A percentile compares a stretch with the other conserved stretches of the same genome.
These are phyloP conservation scores for Mesorhabditis spiculigera DNA, from an alignment of 2,888 invertebrate genomes.

Conservation along the genomic window DNA sequence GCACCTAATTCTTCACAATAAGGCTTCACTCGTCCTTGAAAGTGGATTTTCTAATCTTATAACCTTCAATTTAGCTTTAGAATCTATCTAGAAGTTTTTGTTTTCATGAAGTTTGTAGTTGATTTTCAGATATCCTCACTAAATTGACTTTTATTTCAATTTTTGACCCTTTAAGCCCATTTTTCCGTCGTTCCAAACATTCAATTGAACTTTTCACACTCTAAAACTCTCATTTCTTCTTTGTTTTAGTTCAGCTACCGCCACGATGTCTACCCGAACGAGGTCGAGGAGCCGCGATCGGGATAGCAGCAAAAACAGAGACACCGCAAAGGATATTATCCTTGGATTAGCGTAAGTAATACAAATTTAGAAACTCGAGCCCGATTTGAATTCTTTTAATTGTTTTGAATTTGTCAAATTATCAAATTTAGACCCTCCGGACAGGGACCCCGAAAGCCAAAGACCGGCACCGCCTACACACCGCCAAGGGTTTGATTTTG, in stretches of 20 bases:
- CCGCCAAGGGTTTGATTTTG: conserved; percentile 29
- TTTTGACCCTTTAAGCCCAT: neutral
- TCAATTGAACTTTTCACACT: neutral
- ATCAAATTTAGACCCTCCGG: conserved; percentile 47
- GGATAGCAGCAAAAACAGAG: conserved; percentile 25
- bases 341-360: conserved; percentile 48
- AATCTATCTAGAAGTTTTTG: too few species aligned
- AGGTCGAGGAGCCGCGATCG: neutral
- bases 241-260: neutral
- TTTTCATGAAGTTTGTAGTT: too few species aligned
- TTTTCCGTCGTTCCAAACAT: neutral
- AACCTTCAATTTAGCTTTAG: too few species aligned
- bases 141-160: neutral
- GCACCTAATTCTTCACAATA: too few species aligned
- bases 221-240: neutral
- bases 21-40: too few species aligned
- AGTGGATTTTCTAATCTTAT: too few species aligned
- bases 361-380: neutral
- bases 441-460: conserved; percentile 43
- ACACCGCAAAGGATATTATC: conserved; percentile 56
- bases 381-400: too few species aligned
- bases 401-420: too few species aligned
- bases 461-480: conserved; percentile 37
- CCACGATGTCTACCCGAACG: neutral
- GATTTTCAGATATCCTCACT: too few species aligned